These are phyloP conservation scores for Rhynchomys soricoides DNA, from an alignment of 2,113 vertebrate genomes.

Conservation along the genomic window DNA sequence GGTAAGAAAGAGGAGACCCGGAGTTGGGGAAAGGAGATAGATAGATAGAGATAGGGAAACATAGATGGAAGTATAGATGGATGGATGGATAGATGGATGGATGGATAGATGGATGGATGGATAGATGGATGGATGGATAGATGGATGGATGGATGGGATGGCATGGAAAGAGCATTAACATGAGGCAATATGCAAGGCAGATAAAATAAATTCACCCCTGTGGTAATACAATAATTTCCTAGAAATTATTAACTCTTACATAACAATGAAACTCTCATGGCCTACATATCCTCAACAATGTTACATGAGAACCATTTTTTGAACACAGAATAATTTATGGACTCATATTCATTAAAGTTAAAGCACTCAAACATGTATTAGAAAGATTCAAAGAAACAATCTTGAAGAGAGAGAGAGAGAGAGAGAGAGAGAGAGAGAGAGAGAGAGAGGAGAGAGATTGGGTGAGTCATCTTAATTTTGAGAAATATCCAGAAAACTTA, in stretches of 20 bases:
- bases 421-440: no score
- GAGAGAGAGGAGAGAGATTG: no score
- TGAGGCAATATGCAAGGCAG: not conserved
- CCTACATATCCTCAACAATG: fast-evolving
- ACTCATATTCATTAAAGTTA: not conserved
- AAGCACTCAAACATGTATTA: not conserved
- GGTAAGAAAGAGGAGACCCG: not conserved
- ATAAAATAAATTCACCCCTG: not conserved
- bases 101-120: not conserved
- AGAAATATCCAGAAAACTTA: not conserved
- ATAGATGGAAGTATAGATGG: not conserved
- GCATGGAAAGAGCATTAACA: no score
- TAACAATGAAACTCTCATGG: not conserved
- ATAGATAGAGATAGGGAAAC: not conserved
- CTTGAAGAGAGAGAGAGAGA: not conserved
- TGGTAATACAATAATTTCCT: no score
- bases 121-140: not conserved
- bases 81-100: not conserved
- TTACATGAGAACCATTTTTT: not conserved
- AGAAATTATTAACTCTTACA: not conserved
- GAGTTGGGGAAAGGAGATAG: not conserved
- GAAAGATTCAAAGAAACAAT: not conserved
- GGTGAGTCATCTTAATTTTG: no score
- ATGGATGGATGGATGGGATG: not conserved
- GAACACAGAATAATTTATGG: not conserved